phyloP scores from a whole-genome alignment of 2,797 vertebrate genomes.

The Sebastes vulpes region DNA sequence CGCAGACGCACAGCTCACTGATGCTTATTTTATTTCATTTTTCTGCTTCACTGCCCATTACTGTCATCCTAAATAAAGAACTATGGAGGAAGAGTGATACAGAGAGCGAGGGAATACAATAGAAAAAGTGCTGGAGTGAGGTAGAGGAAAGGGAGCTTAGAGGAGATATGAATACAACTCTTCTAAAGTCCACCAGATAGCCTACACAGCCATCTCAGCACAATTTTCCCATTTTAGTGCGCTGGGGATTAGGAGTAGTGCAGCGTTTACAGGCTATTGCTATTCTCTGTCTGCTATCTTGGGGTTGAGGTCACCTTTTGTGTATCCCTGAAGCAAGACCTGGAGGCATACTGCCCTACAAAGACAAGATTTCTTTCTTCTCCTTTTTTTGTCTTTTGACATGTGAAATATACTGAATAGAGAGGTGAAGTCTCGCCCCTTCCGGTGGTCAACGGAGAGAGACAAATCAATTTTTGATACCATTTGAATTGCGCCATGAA shows the following conservation, averaged over 20 bases:
- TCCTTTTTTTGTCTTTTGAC: constrained; percentile 15
- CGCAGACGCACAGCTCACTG: constrained; percentile 42
- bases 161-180: constrained; percentile 13
- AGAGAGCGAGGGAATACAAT: not conserved
- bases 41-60: constrained; percentile 58
- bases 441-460: too few relatives aligned
- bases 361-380: constrained; percentile 10
- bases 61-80: constrained; percentile 61
- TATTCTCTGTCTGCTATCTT: constrained; percentile 25
- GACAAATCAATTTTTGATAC: too few relatives aligned
- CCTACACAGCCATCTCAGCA: constrained; percentile 36
- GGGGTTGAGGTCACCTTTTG: constrained; percentile 44
- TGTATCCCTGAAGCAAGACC: constrained; percentile 2
- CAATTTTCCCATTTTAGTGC: constrained; percentile 35
- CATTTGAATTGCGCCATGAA: too few relatives aligned
- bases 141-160: constrained; percentile 3
- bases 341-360: not conserved
- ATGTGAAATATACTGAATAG: not conserved
- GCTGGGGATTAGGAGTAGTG: constrained; percentile 31
- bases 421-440: too few relatives aligned
- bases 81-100: constrained; percentile 12
- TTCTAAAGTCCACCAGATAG: constrained; percentile 28
- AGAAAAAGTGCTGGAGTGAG: not conserved
- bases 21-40: constrained; percentile 63
- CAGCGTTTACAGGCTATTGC: constrained; percentile 19